These are phyloP conservation scores for Thelaira solivaga DNA, from an alignment of 2,888 invertebrate genomes.

Conservation along the genomic window DNA sequence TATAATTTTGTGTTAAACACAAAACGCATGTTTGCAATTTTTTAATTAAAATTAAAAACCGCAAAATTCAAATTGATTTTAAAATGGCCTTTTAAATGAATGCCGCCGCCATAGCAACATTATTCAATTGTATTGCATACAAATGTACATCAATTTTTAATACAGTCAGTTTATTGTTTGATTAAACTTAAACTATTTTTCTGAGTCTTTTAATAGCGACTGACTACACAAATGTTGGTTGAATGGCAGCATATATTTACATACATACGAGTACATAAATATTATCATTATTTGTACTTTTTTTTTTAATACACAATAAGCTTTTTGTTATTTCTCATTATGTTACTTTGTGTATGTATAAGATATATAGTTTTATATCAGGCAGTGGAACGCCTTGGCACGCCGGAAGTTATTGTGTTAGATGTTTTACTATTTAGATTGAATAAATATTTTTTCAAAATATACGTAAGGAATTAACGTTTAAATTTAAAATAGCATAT, in stretches of 20 bases:
- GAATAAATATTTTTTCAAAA: no score
- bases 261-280: no score
- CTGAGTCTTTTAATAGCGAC: conserved; percentile 16
- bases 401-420: no score
- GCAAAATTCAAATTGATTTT: conserved; percentile 51
- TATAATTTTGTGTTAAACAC: conserved; percentile 45
- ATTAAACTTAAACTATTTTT: conserved; percentile 45
- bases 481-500: no score
- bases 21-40: conserved; percentile 48
- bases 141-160: conserved; percentile 39
- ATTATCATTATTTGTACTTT: not conserved
- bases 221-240: conserved; percentile 17
- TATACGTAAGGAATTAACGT: no score
- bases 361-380: no score
- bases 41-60: conserved; percentile 43
- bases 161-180: conserved; percentile 58
- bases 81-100: conserved; percentile 52
- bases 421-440: no score
- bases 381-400: no score
- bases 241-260: no score
- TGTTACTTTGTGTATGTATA: no score
- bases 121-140: conserved; percentile 14
- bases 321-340: conserved; percentile 33
- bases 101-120: conserved; percentile 51
- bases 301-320: conserved; percentile 9